Percentiles rank a stretch among this genome's conserved stretches.
These are phyloP conservation scores for Alfaro cultratus DNA, from an alignment of 2,797 vertebrate genomes.

Conservation along the genomic window DNA sequence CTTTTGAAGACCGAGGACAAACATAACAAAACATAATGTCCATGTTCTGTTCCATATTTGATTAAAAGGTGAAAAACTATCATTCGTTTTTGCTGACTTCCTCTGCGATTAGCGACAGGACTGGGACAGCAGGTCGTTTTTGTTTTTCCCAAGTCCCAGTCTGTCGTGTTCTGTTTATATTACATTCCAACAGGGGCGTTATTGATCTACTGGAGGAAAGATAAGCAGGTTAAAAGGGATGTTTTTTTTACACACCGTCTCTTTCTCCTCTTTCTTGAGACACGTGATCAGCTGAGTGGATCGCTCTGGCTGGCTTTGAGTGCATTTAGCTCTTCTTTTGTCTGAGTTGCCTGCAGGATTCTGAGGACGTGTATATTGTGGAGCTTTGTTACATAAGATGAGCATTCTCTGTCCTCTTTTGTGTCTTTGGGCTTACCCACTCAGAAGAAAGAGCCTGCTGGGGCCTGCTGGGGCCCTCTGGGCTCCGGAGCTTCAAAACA, in stretches of 20 bases:
- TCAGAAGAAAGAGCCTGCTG: slow-evolving; percentile 35
- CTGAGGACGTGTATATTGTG: slow-evolving; percentile 25
- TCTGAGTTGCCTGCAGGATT: slow-evolving; percentile 18
- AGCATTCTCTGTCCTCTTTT: slow-evolving; percentile 61
- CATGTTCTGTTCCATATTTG: background rate
- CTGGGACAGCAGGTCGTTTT: slow-evolving; percentile 7
- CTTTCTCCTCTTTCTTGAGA: background rate
- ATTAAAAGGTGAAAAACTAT: background rate
- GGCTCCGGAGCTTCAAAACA: slow-evolving; percentile 28
- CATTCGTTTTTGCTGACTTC: background rate
- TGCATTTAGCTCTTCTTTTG: slow-evolving; percentile 15
- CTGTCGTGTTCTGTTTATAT: slow-evolving; percentile 22
- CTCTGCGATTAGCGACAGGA: background rate
- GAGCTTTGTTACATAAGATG: slow-evolving; percentile 63
- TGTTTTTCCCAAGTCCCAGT: background rate
- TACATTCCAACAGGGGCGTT: slow-evolving; percentile 22
- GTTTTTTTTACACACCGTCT: slow-evolving; percentile 3
- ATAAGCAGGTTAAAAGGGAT: background rate
- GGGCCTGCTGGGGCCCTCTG: slow-evolving; percentile 48
- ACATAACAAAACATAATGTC: background rate
- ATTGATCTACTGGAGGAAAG: slow-evolving; percentile 29
- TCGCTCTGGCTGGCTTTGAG: background rate
- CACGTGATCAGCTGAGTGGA: background rate
- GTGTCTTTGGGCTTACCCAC: slow-evolving; percentile 39
- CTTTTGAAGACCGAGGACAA: background rate